A percentile compares a stretch with the other conserved stretches of the same genome.
These are phyloP conservation scores for Platycheirus albimanus DNA, from an alignment of 2,888 invertebrate species.

Conservation along the genomic window DNA sequence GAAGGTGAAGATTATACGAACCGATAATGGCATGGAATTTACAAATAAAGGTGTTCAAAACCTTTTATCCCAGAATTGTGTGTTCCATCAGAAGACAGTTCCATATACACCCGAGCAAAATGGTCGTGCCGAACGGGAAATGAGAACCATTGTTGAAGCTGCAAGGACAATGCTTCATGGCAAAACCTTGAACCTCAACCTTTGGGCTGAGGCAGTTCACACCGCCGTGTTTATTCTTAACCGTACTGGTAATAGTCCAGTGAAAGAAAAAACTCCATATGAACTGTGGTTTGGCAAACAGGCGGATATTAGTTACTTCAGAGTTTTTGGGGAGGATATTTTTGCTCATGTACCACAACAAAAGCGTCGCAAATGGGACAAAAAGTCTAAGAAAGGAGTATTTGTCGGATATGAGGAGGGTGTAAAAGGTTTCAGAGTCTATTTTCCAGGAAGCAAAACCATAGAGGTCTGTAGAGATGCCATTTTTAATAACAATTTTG, in stretches of 20 bases:
- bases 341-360: constrained; percentile 76
- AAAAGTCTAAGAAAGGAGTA: constrained; percentile 75
- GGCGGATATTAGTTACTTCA: constrained; percentile 19
- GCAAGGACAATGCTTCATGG: constrained; percentile 72
- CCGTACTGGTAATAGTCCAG: constrained; percentile 75
- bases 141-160: constrained; percentile 78
- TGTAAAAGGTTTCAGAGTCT: constrained; percentile 29
- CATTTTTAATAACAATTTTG: background rate
- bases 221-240: constrained; percentile 79
- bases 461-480: constrained; percentile 10
- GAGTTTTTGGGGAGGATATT: constrained; percentile 79
- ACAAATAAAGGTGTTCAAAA: constrained; percentile 70
- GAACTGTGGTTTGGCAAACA: no score
- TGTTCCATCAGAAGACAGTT: constrained; percentile 67
- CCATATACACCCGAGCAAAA: constrained; percentile 79
- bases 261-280: constrained; percentile 71
- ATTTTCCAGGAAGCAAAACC: background rate
- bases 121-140: constrained; percentile 79
- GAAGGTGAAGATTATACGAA: constrained; percentile 70
- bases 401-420: constrained; percentile 25
- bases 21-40: constrained; percentile 77
- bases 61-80: constrained; percentile 74
- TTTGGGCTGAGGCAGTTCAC: constrained; percentile 80
- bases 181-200: constrained; percentile 64
- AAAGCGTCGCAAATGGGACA: constrained; percentile 77